phyloP scores from a whole-genome alignment of 37 sponge, comb jelly and placozoan species.

The Haliclona indistincta region DNA sequence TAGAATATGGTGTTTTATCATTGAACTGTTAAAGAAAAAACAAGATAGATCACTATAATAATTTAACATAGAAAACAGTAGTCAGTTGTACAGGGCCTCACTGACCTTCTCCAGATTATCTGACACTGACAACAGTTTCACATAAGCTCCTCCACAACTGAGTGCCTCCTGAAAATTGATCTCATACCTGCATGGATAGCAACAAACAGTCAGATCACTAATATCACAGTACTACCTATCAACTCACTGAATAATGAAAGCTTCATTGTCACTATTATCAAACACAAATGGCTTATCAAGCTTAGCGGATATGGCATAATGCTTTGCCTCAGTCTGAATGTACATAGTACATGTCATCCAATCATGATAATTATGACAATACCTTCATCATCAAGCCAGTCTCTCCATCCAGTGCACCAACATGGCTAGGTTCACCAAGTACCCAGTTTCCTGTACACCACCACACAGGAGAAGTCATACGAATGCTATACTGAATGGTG shows the following conservation, averaged over 20 bases:
- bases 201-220: neutral
- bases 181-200: slow-evolving; percentile 73
- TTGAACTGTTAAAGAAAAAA: slow-evolving; percentile 40
- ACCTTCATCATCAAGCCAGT: slow-evolving; percentile 80
- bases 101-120: slow-evolving; percentile 65
- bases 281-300: slow-evolving; percentile 82
- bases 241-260: slow-evolving; percentile 75
- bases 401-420: slow-evolving; percentile 65
- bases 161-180: slow-evolving; percentile 91
- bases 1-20: slow-evolving; percentile 94
- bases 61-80: neutral
- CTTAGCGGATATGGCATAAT: slow-evolving; percentile 86
- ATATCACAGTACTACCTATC: neutral
- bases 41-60: neutral
- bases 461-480: neutral
- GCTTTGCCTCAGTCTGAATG: slow-evolving; percentile 78
- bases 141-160: slow-evolving; percentile 96
- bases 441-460: slow-evolving; percentile 71
- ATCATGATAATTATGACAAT: neutral
- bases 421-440: slow-evolving; percentile 42
- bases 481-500: too few relatives aligned
- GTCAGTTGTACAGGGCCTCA: neutral
- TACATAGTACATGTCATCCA: neutral
- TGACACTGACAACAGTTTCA: slow-evolving; percentile 80
- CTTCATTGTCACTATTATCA: slow-evolving; percentile 48